phyloP scores from a whole-genome alignment of 1,140 invertebrate species.

The Cydia fagiglandana region DNA sequence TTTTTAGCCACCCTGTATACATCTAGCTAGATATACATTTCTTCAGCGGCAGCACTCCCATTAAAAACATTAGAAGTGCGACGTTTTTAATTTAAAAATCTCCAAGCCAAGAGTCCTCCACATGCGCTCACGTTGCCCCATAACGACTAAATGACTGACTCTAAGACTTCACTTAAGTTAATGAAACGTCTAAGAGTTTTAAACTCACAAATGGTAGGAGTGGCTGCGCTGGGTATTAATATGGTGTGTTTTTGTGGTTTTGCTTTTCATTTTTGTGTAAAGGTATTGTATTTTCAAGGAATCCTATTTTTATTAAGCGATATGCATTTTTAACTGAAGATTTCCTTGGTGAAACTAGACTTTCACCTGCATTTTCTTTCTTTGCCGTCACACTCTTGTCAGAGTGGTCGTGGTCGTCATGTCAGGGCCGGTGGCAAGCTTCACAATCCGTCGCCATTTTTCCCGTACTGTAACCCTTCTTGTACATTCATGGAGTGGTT shows the following conservation, averaged over 20 bases:
- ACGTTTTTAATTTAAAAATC: conserved; percentile 32
- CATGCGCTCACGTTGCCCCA: conserved; percentile 50
- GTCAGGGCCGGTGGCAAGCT: too few relatives aligned
- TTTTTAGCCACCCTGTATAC: not conserved
- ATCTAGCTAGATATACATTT: not conserved
- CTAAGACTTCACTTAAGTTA: conserved; percentile 48
- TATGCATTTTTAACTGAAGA: too few relatives aligned
- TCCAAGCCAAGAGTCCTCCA: conserved; percentile 23
- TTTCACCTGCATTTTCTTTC: too few relatives aligned
- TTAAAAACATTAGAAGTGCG: conserved; percentile 22
- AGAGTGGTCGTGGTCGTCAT: too few relatives aligned
- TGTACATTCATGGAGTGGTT: too few relatives aligned
- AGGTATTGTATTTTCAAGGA: too few relatives aligned
- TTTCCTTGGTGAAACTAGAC: too few relatives aligned
- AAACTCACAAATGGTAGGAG: not conserved
- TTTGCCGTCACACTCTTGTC: too few relatives aligned
- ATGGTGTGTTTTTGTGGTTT: conserved; percentile 11
- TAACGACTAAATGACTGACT: conserved; percentile 45
- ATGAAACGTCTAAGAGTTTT: conserved; percentile 49
- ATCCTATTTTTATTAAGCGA: too few relatives aligned
- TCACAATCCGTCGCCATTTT: too few relatives aligned
- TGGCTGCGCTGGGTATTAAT: conserved; percentile 4
- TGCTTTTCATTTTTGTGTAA: not conserved
- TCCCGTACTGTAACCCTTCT: too few relatives aligned
- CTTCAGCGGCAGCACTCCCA: not conserved